Conservation (phyloP, 2,113 vertebrate genomes). For the Channa maculata region DNA sequence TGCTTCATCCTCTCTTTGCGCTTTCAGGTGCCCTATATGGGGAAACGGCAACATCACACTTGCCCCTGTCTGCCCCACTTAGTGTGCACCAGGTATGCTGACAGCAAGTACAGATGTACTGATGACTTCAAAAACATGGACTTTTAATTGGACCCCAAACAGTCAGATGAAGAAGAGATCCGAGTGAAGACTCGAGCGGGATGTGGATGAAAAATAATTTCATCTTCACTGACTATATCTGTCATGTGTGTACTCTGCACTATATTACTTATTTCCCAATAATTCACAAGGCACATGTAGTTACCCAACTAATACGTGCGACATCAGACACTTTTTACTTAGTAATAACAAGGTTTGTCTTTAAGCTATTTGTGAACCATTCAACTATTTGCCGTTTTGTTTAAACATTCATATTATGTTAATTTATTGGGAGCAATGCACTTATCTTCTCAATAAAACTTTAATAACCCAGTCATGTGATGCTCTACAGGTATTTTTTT, state of each 20-base stretch:
- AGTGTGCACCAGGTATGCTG: constrained; percentile 81
- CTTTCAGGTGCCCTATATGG: constrained; percentile 86
- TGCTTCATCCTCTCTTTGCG: not conserved
- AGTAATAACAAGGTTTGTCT: not conserved
- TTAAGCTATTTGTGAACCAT: constrained; percentile 33
- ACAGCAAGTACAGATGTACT: constrained; percentile 88
- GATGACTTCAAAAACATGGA: constrained; percentile 87
- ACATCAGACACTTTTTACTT: constrained; percentile 29
- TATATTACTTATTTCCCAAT: constrained; percentile 34
- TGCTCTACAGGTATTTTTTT: not conserved
- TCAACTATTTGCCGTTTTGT: constrained; percentile 26
- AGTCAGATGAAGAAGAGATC: constrained; percentile 10
- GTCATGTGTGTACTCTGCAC: constrained; percentile 62
- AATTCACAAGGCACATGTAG: constrained; percentile 15
- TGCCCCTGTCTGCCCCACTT: constrained; percentile 90
- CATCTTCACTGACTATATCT: constrained; percentile 34
- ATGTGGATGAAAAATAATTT: constrained; percentile 31
- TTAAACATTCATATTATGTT: constrained; percentile 30
- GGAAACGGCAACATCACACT: constrained; percentile 89
- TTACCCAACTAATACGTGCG: too few species aligned
- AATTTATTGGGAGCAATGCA: constrained; percentile 62
- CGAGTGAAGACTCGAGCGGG: constrained; percentile 31
- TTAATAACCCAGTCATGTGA: not conserved
- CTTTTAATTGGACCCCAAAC: constrained; percentile 73
- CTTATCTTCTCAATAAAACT: constrained; percentile 68